Evolutionary conservation across 2,797 vertebrate genomes (phyloP).

Genomic region (Cirrhinus mrigala): DNA sequence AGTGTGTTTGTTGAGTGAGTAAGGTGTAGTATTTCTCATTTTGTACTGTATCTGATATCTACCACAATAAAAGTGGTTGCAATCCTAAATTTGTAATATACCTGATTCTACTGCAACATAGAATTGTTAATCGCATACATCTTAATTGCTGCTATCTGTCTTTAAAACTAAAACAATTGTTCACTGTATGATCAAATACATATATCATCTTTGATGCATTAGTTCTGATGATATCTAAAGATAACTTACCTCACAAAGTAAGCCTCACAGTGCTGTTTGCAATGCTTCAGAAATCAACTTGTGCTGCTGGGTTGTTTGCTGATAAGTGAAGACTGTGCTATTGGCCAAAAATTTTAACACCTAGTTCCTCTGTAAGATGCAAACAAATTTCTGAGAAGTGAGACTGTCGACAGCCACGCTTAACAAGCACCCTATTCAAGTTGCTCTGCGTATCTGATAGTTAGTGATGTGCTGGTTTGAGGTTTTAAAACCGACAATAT

Average conservation of each 20-base stretch:
- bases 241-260: slow-evolving; percentile 24
- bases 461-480: neutral
- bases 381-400: slow-evolving; percentile 3
- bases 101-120: neutral
- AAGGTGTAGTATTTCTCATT: neutral
- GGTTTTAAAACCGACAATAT: neutral
- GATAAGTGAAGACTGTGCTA: neutral
- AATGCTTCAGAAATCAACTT: neutral
- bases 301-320: neutral
- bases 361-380: slow-evolving; percentile 9
- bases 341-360: neutral
- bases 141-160: neutral
- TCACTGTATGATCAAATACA: neutral
- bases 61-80: neutral
- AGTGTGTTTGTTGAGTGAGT: neutral
- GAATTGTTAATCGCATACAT: neutral
- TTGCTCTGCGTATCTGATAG: neutral
- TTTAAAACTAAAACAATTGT: neutral
- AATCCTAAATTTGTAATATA: neutral
- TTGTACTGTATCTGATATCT: neutral
- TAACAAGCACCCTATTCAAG: neutral
- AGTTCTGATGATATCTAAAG: neutral
- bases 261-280: neutral
- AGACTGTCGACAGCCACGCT: neutral
- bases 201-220: neutral